Evolutionary conservation across 2,888 invertebrate genomes (phyloP), one percentile per base, ranked within the genome.

Genomic region (Polymixis flavicincta): DNA sequence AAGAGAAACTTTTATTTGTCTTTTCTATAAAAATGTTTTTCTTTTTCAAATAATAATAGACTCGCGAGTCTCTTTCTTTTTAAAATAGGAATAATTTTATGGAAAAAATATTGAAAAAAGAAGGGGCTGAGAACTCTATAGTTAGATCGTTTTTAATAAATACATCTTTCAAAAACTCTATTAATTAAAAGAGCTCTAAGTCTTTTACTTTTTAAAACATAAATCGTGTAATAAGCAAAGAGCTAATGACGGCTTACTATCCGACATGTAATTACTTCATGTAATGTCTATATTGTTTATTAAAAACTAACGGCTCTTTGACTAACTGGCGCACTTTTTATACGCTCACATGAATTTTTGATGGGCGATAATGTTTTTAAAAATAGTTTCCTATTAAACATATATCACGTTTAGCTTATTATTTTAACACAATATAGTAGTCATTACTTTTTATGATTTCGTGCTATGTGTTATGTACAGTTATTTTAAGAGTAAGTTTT

Each of bases 221-320:
- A 73, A 57, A 45, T 77, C 67, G 32, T 71, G 48, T 78, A 64
- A 70, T 63, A 78, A 71, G 71, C 76, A 60, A 59, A 72, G 73
- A 78, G 60, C 61, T 78, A 79, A 71, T 74, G 69, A 74, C 65
- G 73, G 67, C 69, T 59, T 63, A 59, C 79, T 52, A 82, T 64
- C 69, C 61, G 65, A 76, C 81, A 60, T 76, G 79, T 88, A 88
- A 86, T 88, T 87, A 88, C 85, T 78, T 60, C 79, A 75, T 77
- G 82, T 85, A 81, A 88, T 83, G 82, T 88, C 88, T 87, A 84
- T 88, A 87, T 87, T 86, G 88, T 87, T 88, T 87, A 87, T 86
- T 88, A 87, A 81, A 83, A 84, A 82, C 32, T 87, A 87, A 87
- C 87, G 88, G 87, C 60, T 68, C 82, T 81, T 73, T 0, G 50